A percentile compares a stretch with the other conserved stretches of the same genome.
Evolutionary conservation across 2,797 vertebrate species (phyloP).

Genomic region (Neolamprologus multifasciatus): DNA sequence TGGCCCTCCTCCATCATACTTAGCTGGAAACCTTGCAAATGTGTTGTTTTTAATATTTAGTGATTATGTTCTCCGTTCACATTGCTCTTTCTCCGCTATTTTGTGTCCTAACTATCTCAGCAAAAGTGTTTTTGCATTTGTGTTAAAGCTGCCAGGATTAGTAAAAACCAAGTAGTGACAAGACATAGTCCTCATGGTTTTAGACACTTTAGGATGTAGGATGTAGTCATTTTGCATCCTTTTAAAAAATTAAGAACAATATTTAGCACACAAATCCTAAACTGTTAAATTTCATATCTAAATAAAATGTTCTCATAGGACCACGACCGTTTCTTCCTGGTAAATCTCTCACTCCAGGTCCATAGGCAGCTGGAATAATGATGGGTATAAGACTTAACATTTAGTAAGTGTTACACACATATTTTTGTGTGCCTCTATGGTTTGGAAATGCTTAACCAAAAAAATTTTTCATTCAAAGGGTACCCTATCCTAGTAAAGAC

Average conservation of each 20-base stretch:
- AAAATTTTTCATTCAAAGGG: not conserved
- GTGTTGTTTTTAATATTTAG: not conserved
- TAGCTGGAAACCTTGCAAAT: not conserved
- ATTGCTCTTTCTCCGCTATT: not conserved
- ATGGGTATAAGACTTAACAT: not conserved
- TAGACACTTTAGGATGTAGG: not conserved
- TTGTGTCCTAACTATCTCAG: not conserved
- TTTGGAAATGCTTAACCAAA: not conserved
- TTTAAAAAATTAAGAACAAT: conserved; percentile 9
- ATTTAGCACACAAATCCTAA: conserved; percentile 2
- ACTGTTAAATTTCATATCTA: conserved; percentile 6
- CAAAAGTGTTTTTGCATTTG: not conserved
- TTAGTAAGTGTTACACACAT: not conserved
- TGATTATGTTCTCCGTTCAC: not conserved
- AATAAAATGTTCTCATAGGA: not conserved
- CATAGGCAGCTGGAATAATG: not conserved
- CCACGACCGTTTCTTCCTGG: not conserved
- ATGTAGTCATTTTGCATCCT: conserved; percentile 33
- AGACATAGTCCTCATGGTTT: conserved; percentile 10
- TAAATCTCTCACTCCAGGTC: not conserved
- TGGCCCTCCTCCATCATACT: not conserved
- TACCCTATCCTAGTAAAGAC: not conserved
- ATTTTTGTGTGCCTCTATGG: not conserved
- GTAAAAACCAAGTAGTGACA: conserved; percentile 33
- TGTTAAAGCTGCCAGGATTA: conserved; percentile 5